Percentiles rank a stretch among this genome's conserved stretches.
These are phyloP conservation scores for Elmis aenea DNA, from an alignment of 2,888 invertebrate genomes.

Conservation along the genomic window DNA sequence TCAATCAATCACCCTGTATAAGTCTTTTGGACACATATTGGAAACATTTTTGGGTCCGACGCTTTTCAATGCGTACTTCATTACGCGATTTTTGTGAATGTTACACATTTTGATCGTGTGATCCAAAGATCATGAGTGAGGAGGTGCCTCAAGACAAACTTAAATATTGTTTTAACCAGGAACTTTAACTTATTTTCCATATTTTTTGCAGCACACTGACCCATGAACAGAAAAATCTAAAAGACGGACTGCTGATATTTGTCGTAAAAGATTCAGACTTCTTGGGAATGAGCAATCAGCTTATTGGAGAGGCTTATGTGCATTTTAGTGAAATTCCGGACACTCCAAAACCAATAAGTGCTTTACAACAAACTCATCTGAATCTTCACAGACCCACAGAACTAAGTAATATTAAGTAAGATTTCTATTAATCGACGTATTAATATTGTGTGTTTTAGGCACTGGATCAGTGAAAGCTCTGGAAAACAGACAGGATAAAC, in stretches of 20 bases:
- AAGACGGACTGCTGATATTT: conserved; percentile 75
- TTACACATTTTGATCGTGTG: no score
- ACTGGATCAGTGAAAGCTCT: conserved; percentile 71
- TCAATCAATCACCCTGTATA: no score
- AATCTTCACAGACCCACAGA: conserved; percentile 65
- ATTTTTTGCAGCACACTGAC: conserved; percentile 61
- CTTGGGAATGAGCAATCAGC: conserved; percentile 85
- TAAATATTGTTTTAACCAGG: no score
- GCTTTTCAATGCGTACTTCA: no score
- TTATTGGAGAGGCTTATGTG: conserved; percentile 91
- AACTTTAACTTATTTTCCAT: no score
- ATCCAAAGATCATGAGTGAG: no score
- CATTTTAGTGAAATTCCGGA: conserved; percentile 71
- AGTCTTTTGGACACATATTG: no score
- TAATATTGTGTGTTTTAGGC: conserved; percentile 45
- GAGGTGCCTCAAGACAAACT: no score
- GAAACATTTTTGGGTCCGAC: no score
- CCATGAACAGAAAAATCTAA: conserved; percentile 62
- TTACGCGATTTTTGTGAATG: no score
- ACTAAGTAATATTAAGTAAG: conserved; percentile 59
- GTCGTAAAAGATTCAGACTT: conserved; percentile 96
- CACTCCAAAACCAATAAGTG: conserved; percentile 54
- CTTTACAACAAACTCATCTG: conserved; percentile 68
- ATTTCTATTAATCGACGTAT: conserved; percentile 1
- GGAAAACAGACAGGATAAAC: conserved; percentile 78